phyloP scores from a whole-genome alignment of 92 coral and sea anemone genomes.

The Paragorgia papillata region DNA sequence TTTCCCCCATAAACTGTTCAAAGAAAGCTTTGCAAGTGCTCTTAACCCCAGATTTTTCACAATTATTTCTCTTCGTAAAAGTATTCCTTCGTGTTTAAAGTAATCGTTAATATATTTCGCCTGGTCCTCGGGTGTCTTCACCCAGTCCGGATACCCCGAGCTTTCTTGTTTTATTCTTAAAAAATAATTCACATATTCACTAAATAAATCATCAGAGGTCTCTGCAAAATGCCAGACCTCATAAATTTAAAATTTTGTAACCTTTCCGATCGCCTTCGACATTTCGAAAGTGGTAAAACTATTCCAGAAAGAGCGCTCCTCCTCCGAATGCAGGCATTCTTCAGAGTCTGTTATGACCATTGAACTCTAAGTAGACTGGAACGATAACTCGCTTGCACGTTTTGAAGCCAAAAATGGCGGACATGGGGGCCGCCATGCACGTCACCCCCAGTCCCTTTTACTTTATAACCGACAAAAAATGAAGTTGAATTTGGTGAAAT shows the following conservation, averaged over 20 bases:
- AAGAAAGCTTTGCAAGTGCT: slow-evolving; percentile 3
- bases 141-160: slow-evolving; percentile 4
- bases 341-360: too few species aligned
- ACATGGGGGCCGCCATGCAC: too few species aligned
- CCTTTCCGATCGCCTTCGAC: too few species aligned
- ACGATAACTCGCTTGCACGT: too few species aligned
- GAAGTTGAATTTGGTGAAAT: too few species aligned
- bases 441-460: too few species aligned
- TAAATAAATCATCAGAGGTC: background rate
- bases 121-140: background rate
- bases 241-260: background rate
- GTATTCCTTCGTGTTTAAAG: background rate
- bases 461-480: too few species aligned
- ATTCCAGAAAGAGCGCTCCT: too few species aligned
- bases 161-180: slow-evolving; percentile 11
- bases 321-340: too few species aligned
- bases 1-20: background rate
- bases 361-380: too few species aligned
- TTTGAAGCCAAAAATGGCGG: too few species aligned
- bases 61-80: background rate
- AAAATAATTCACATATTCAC: slow-evolving; percentile 3
- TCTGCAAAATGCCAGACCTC: background rate
- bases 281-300: too few species aligned
- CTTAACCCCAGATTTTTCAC: slow-evolving; percentile 11
- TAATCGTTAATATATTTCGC: slow-evolving; percentile 1